Evolutionary conservation across 2,888 invertebrate species (phyloP).

Genomic region (Ditylenchus weischeri): DNA sequence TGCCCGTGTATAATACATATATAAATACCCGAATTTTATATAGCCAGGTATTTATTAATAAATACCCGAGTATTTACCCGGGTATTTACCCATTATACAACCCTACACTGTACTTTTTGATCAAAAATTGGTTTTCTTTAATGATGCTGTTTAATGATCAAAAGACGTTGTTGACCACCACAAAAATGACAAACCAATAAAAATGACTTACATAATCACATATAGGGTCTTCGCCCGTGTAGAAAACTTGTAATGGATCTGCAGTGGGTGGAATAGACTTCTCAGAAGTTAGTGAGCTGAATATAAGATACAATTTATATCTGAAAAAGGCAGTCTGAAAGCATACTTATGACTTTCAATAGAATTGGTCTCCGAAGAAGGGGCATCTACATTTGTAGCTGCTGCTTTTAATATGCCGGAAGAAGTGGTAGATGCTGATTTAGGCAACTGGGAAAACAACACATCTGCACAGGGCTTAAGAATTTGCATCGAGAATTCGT

Average conservation of each 20-base stretch:
- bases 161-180: too few species aligned
- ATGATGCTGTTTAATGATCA: too few species aligned
- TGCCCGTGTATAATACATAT: too few species aligned
- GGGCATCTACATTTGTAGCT: too few species aligned
- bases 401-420: background rate
- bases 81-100: too few species aligned
- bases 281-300: constrained; percentile 28
- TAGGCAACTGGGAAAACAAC: constrained; percentile 14
- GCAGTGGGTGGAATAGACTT: constrained; percentile 20
- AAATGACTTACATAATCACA: constrained; percentile 45
- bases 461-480: constrained; percentile 25
- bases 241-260: constrained; percentile 45
- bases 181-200: background rate
- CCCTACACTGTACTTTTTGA: too few species aligned
- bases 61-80: too few species aligned
- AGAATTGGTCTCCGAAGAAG: constrained; percentile 7
- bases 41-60: too few species aligned
- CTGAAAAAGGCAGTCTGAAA: background rate
- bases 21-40: too few species aligned
- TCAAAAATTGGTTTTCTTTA: too few species aligned
- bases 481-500: constrained; percentile 41
- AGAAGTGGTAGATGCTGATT: constrained; percentile 10
- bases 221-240: constrained; percentile 49
- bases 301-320: constrained; percentile 3
- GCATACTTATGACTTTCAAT: constrained; percentile 6